phyloP scores from a whole-genome alignment of 2,888 invertebrate species.

The Oxycera nigricornis region DNA sequence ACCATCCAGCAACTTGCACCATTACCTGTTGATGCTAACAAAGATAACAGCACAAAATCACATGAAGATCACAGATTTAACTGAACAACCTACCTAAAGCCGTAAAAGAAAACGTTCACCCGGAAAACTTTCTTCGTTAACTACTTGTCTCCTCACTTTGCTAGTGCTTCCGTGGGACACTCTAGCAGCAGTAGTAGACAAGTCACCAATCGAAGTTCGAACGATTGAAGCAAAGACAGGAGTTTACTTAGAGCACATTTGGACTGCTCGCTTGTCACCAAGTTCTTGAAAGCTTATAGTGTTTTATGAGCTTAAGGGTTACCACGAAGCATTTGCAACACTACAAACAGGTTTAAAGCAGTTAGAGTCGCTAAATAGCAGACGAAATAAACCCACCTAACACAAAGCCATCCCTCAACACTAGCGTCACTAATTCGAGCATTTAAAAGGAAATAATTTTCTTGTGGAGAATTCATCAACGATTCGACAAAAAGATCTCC shows the following conservation, averaged over 20 bases:
- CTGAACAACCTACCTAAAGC: neutral
- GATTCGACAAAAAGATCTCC: neutral
- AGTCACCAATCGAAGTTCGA: neutral
- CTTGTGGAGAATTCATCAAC: neutral
- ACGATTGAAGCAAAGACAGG: neutral
- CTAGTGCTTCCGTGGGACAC: neutral
- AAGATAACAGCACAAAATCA: neutral
- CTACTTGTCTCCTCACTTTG: neutral
- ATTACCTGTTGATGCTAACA: neutral
- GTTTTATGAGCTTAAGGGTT: constrained; percentile 6
- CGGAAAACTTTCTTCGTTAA: neutral
- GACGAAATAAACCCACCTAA: neutral
- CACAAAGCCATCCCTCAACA: neutral
- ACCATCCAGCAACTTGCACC: constrained; percentile 20
- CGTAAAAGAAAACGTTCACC: neutral
- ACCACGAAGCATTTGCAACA: neutral
- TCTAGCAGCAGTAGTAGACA: neutral
- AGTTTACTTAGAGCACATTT: neutral
- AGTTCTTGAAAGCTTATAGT: neutral
- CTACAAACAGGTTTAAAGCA: neutral
- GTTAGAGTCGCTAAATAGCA: neutral
- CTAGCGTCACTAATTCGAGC: neutral
- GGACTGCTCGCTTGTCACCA: neutral
- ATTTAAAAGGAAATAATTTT: neutral
- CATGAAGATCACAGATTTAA: neutral